These are phyloP conservation scores for Prionace glauca DNA, from an alignment of 2,797 vertebrate species.

Conservation along the genomic window DNA sequence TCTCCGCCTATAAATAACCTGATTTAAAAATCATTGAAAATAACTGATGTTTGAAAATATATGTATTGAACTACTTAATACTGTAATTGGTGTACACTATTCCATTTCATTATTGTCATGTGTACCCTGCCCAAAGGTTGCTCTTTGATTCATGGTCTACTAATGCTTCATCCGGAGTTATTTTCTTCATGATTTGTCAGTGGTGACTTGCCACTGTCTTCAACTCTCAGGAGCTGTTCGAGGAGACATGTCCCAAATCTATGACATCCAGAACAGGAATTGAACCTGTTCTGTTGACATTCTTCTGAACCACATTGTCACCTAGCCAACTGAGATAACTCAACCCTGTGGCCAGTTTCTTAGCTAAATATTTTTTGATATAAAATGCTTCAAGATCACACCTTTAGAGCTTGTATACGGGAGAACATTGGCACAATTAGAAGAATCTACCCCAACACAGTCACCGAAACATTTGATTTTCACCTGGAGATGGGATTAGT, in stretches of 20 bases:
- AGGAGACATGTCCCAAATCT: too few relatives aligned
- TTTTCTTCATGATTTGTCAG: too few relatives aligned
- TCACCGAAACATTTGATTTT: neutral
- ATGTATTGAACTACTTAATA: neutral
- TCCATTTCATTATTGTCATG: neutral
- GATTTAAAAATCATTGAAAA: neutral
- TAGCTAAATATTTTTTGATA: neutral
- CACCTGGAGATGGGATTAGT: neutral
- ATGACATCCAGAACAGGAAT: too few relatives aligned
- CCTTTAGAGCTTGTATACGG: neutral
- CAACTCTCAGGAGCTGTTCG: too few relatives aligned
- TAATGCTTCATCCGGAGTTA: too few relatives aligned
- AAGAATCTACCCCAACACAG: neutral
- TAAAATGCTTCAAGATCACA: neutral
- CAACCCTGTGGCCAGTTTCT: neutral
- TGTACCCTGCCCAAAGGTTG: too few relatives aligned
- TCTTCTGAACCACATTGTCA: too few relatives aligned
- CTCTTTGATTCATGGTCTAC: too few relatives aligned
- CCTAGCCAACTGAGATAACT: too few relatives aligned
- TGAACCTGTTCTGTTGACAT: too few relatives aligned
- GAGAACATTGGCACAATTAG: neutral
- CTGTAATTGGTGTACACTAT: neutral
- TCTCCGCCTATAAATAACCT: neutral
- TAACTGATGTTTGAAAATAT: neutral
- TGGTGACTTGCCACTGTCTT: too few relatives aligned